phyloP scores from a whole-genome alignment of 2,888 invertebrate species.

The Thumatha senex region DNA sequence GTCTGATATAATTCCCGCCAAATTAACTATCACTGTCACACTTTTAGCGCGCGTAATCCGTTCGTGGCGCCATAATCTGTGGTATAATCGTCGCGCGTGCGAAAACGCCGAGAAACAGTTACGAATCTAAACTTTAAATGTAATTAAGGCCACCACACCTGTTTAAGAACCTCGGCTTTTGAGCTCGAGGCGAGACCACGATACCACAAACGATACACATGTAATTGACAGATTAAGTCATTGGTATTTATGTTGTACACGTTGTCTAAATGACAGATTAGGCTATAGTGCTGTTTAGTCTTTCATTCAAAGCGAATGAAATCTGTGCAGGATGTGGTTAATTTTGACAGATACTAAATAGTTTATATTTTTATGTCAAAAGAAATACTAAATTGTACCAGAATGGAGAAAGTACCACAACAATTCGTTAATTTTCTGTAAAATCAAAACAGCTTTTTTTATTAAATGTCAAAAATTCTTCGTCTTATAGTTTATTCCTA shows the following conservation, averaged over 20 bases:
- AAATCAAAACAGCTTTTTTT: too few relatives aligned
- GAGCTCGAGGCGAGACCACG: constrained; percentile 1
- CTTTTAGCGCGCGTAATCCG: constrained; percentile 26
- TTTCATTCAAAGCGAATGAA: background rate
- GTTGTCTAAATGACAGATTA: background rate
- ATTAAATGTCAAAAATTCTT: too few relatives aligned
- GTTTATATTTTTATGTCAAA: background rate
- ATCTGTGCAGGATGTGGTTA: background rate
- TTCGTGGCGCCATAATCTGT: constrained; percentile 34
- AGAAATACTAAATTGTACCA: background rate
- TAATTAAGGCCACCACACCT: constrained; percentile 41
- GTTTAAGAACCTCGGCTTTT: constrained; percentile 25
- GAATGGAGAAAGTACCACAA: background rate
- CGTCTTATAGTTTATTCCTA: too few relatives aligned
- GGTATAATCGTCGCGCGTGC: constrained; percentile 41
- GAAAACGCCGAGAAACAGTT: constrained; percentile 30
- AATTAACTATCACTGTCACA: constrained; percentile 39
- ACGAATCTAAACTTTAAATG: constrained; percentile 18
- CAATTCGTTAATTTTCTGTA: background rate
- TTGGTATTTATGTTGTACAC: constrained; percentile 11
- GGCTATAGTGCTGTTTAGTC: background rate
- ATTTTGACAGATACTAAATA: background rate
- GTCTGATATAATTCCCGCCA: constrained; percentile 24
- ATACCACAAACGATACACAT: constrained; percentile 9
- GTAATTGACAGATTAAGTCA: constrained; percentile 32